These are phyloP conservation scores for Borostomias antarcticus DNA, from an alignment of 2,797 vertebrate species.

Conservation along the genomic window DNA sequence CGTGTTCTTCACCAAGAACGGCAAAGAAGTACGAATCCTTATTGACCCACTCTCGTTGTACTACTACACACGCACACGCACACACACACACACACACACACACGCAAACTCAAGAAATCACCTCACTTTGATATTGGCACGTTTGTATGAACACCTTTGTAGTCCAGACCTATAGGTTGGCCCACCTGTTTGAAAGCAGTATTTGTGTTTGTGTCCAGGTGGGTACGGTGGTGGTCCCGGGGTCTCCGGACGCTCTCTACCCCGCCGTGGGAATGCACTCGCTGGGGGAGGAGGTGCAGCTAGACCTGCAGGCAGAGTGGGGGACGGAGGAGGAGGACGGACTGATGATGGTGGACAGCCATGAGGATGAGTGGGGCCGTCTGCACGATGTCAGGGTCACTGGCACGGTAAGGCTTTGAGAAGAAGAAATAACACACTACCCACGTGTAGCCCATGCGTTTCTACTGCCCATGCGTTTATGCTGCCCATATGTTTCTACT, in stretches of 20 bases:
- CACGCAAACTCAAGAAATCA: no score
- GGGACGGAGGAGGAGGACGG: constrained; percentile 86
- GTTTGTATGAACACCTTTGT: background rate
- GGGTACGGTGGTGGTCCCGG: constrained; percentile 84
- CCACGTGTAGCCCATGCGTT: no score
- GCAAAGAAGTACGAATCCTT: constrained; percentile 82
- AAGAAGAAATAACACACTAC: no score
- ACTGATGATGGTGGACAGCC: constrained; percentile 95
- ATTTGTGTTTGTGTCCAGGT: constrained; percentile 72
- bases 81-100: no score
- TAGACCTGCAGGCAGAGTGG: constrained; percentile 90
- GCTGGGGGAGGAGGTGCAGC: constrained; percentile 90
- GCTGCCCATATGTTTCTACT: no score
- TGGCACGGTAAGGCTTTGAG: constrained; percentile 79
- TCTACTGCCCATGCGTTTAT: no score
- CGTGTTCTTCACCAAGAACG: constrained; percentile 96
- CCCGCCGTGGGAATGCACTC: constrained; percentile 95
- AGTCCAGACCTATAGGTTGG: background rate
- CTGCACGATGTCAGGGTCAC: constrained; percentile 89
- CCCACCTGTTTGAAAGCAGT: background rate
- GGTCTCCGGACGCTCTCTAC: constrained; percentile 85
- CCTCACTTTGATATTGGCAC: background rate
- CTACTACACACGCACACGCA: background rate
- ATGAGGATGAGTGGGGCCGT: constrained; percentile 94
- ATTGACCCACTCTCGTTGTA: background rate